A percentile compares a stretch with the other conserved stretches of the same genome.
phyloP scores from a whole-genome alignment of 2,797 vertebrate species.

The Argya squamiceps region DNA sequence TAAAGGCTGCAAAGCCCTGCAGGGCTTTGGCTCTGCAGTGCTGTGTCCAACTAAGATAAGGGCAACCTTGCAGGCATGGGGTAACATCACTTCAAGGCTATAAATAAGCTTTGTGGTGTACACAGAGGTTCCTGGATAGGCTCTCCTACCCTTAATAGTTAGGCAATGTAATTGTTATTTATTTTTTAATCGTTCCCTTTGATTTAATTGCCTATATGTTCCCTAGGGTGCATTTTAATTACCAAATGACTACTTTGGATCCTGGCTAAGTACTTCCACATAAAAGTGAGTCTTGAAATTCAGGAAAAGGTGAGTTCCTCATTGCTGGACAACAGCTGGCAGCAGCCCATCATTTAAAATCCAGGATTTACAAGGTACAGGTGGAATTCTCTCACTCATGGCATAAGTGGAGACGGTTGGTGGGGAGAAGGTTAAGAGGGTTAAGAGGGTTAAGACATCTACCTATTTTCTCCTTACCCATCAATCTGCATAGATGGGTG shows the following conservation, averaged over 20 bases:
- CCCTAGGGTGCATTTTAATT: constrained; percentile 28
- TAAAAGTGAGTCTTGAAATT: neutral
- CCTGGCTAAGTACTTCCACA: neutral
- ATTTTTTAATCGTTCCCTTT: constrained; percentile 24
- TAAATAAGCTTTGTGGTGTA: constrained; percentile 46
- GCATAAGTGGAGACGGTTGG: neutral
- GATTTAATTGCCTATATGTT: constrained; percentile 29
- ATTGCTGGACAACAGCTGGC: neutral
- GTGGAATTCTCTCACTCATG: neutral
- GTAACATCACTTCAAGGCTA: constrained; percentile 20
- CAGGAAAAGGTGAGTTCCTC: neutral
- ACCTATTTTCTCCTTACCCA: neutral
- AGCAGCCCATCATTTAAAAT: neutral
- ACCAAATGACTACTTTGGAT: neutral
- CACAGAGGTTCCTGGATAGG: constrained; percentile 5
- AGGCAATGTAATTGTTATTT: constrained; percentile 34
- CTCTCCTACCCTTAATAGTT: neutral
- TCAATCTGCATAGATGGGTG: neutral
- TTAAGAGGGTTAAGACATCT: too few relatives aligned
- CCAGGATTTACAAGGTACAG: neutral
- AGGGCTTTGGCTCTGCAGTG: neutral
- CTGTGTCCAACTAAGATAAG: neutral
- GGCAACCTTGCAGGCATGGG: neutral
- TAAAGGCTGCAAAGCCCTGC: neutral
- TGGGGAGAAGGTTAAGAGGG: neutral